A percentile compares a stretch with the other conserved stretches of the same genome.
phyloP scores from a whole-genome alignment of 2,888 invertebrate species.

The Euproctis similis region DNA sequence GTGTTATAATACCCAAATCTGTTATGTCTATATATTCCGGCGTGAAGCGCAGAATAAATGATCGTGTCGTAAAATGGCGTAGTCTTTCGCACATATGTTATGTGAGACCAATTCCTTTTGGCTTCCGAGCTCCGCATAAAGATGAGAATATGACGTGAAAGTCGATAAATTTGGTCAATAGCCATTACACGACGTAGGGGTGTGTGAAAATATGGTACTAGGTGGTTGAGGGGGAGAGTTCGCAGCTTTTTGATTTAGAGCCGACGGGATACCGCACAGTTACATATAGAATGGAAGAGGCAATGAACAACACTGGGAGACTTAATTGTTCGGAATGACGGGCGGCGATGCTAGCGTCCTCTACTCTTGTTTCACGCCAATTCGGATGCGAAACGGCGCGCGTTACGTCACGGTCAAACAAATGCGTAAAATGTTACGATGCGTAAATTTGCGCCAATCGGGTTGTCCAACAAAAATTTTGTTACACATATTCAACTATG shows the following conservation, averaged over 20 bases:
- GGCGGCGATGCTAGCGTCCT: conserved; percentile 9
- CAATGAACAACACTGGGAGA: conserved; percentile 16
- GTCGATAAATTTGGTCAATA: conserved; percentile 73
- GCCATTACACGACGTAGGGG: conserved; percentile 69
- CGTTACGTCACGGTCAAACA: conserved; percentile 21
- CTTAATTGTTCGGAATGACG: conserved; percentile 24
- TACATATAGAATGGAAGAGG: conserved; percentile 36
- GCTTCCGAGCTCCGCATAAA: conserved; percentile 51
- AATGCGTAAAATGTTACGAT: conserved; percentile 10
- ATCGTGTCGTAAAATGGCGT: too few relatives aligned
- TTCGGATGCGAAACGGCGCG: conserved; percentile 22
- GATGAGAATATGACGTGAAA: conserved; percentile 69
- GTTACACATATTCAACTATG: too few relatives aligned
- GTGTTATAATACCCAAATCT: too few relatives aligned
- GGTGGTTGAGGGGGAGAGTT: conserved; percentile 55
- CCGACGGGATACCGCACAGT: conserved; percentile 26
- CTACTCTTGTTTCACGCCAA: conserved; percentile 22
- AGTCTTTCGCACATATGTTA: conserved; percentile 43
- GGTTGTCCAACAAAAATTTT: too few relatives aligned
- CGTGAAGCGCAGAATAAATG: too few relatives aligned
- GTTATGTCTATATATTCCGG: too few relatives aligned
- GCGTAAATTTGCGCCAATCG: conserved; percentile 10
- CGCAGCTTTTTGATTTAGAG: conserved; percentile 68
- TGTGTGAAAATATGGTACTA: conserved; percentile 72
- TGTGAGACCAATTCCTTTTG: conserved; percentile 49